Conservation (phyloP, 1,140 invertebrate genomes). For the Homalodisca vitripennis region DNA sequence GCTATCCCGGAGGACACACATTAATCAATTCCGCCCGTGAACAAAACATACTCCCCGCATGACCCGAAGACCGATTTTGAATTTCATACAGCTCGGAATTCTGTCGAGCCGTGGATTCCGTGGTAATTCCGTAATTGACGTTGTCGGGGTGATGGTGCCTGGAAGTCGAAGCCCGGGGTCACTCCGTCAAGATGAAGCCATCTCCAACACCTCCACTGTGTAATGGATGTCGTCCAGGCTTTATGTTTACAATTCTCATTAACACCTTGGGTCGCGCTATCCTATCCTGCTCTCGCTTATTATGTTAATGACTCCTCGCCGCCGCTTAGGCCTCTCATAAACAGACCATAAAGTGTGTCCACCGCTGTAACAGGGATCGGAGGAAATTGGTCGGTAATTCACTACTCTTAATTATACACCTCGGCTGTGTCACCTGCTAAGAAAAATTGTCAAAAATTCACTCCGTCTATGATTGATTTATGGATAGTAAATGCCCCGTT, state of each 20-base stretch:
- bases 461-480: too few relatives aligned
- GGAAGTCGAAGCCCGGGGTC: neutral
- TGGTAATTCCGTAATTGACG: neutral
- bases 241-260: neutral
- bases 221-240: neutral
- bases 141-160: neutral
- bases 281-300: neutral
- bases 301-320: constrained; percentile 6
- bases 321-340: neutral
- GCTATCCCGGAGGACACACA: neutral
- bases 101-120: neutral
- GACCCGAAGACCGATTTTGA: neutral
- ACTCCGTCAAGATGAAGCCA: neutral
- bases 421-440: neutral
- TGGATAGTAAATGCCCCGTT: too few relatives aligned
- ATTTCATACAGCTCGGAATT: neutral
- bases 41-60: constrained; percentile 17
- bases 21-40: constrained; percentile 3
- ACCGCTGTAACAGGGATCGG: neutral
- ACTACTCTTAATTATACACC: too few relatives aligned
- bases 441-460: too few relatives aligned
- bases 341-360: neutral
- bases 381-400: constrained; percentile 3
- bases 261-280: too few relatives aligned
- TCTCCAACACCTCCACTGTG: neutral